Conservation (phyloP, 1,140 invertebrate genomes). For the Alviniconcha marisindica region DNA sequence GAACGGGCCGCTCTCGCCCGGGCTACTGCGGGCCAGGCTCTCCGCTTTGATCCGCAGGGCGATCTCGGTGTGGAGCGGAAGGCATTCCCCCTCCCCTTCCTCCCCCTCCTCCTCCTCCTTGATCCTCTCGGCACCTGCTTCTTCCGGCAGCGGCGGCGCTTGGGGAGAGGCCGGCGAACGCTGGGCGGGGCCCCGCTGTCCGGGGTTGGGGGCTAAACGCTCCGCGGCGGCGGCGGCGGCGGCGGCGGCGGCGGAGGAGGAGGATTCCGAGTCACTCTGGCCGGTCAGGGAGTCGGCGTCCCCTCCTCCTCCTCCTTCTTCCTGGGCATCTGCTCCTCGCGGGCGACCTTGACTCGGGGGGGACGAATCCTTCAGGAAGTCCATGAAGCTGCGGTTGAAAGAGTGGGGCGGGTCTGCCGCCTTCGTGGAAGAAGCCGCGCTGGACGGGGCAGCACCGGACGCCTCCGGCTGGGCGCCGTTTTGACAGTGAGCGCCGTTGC, state of each 20-base stretch:
- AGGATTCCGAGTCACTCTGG: no score
- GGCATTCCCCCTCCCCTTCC: not conserved
- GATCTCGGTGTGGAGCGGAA: slow-evolving; percentile 50
- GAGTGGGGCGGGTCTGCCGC: not conserved
- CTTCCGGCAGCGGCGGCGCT: not conserved
- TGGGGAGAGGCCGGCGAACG: not conserved
- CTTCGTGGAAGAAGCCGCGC: not conserved
- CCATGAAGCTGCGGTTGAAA: not conserved
- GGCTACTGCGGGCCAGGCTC: slow-evolving; percentile 68
- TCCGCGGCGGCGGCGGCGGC: not conserved
- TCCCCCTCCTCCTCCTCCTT: not conserved
- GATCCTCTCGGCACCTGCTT: no score
- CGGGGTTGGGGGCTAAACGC: not conserved
- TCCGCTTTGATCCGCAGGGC: slow-evolving; percentile 71
- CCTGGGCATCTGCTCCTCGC: not conserved
- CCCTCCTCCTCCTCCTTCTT: not conserved
- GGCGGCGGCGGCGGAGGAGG: not conserved
- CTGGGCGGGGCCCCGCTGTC: not conserved
- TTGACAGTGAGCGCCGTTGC: not conserved
- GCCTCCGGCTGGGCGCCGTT: not conserved
- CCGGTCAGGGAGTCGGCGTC: no score
- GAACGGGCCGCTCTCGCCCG: slow-evolving; percentile 81
- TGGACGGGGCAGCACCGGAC: not conserved
- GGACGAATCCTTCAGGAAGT: not conserved
- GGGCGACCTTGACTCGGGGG: not conserved